phyloP scores from a whole-genome alignment of 2,113 vertebrate genomes.

The Oxyruncus cristatus region DNA sequence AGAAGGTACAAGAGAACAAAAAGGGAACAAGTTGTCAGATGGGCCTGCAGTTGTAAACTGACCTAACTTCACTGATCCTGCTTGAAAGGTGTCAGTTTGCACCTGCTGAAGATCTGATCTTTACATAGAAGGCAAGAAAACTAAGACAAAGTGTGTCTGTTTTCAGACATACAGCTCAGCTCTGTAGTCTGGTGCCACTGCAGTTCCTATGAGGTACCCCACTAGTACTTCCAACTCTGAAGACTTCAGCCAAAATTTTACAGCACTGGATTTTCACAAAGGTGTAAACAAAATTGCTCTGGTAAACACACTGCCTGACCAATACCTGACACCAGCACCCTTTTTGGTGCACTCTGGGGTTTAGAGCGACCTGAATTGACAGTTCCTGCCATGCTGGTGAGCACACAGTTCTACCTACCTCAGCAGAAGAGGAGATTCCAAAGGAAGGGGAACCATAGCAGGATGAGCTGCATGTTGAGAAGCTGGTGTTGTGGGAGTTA shows the following conservation, averaged over 20 bases:
- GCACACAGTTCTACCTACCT: neutral
- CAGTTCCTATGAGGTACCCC: neutral
- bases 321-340: neutral
- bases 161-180: neutral
- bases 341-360: neutral
- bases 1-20: no score
- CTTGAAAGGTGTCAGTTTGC: neutral
- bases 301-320: neutral
- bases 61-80: neutral
- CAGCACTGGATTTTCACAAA: neutral
- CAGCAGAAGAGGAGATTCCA: neutral
- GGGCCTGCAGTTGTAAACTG: neutral
- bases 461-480: neutral
- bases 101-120: neutral
- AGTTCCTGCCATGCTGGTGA: neutral
- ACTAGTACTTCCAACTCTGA: neutral
- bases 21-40: neutral
- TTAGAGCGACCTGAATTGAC: neutral
- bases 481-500: neutral
- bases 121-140: neutral
- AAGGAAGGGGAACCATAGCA: rapidly evolving
- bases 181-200: no score
- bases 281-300: neutral
- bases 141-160: neutral
- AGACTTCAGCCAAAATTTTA: neutral